Conservation (phyloP, 2,888 invertebrate species). For the Cremastinae sp. region DNA sequence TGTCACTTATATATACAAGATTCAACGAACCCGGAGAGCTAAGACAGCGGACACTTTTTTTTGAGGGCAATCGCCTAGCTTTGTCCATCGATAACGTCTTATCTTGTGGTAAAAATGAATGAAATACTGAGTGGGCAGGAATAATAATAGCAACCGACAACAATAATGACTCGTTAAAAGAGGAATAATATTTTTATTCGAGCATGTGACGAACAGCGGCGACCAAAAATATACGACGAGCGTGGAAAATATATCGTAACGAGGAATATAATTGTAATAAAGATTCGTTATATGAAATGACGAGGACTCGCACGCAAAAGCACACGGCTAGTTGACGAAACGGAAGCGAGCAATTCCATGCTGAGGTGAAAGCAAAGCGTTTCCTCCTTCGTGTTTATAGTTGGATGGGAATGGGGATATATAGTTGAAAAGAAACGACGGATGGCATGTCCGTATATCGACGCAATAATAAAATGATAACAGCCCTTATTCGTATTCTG, state of each 20-base stretch:
- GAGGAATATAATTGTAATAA: slow-evolving; percentile 1
- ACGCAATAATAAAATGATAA: slow-evolving; percentile 60
- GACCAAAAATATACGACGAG: not conserved
- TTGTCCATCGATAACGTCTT: too few relatives aligned
- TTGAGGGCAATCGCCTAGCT: too few relatives aligned
- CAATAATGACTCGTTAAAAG: not conserved
- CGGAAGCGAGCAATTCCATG: slow-evolving; percentile 7
- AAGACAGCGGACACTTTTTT: too few relatives aligned
- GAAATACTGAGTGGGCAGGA: not conserved
- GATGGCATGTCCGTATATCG: slow-evolving; percentile 64
- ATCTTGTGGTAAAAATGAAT: too few relatives aligned
- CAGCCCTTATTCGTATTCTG: slow-evolving; percentile 66
- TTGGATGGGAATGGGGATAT: not conserved
- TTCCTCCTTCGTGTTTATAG: slow-evolving; percentile 25
- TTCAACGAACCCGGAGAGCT: too few relatives aligned
- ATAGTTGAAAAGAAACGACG: slow-evolving; percentile 2
- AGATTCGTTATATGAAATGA: slow-evolving; percentile 26
- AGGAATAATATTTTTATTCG: too few relatives aligned
- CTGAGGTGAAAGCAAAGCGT: slow-evolving; percentile 33
- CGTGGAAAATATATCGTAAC: not conserved
- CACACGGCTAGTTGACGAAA: not conserved
- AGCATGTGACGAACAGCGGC: not conserved
- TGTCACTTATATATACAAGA: too few relatives aligned
- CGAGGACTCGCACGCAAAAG: slow-evolving; percentile 3
- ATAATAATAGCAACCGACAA: slow-evolving; percentile 12